Conservation (phyloP, 2,888 invertebrate genomes). For the Magallana nippona region DNA sequence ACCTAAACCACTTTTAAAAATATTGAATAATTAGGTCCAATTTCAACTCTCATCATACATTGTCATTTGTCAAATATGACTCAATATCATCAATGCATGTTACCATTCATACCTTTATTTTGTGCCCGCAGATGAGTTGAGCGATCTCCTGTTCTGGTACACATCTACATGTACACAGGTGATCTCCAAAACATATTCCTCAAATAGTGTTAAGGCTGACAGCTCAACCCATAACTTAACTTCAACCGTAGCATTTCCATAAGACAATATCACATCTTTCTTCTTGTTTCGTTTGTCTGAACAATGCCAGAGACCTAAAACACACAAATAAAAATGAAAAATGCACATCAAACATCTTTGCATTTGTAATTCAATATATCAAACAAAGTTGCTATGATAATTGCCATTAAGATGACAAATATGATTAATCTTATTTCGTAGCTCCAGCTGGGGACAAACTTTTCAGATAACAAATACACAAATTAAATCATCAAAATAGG, state of each 20-base stretch:
- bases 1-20: too few relatives aligned
- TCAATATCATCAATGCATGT: background rate
- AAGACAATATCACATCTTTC: background rate
- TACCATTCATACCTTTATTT: background rate
- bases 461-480: too few relatives aligned
- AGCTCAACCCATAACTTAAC: background rate
- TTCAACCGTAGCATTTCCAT: background rate
- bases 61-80: too few relatives aligned
- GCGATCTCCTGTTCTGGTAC: background rate
- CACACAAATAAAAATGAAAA: background rate
- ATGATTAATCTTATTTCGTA: too few relatives aligned
- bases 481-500: too few relatives aligned
- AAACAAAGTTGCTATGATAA: too few relatives aligned
- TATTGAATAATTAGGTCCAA: too few relatives aligned
- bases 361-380: too few relatives aligned
- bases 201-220: background rate
- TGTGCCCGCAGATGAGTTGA: background rate
- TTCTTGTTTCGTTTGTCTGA: background rate
- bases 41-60: too few relatives aligned
- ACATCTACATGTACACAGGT: background rate
- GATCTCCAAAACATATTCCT: background rate
- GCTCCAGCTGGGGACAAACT: too few relatives aligned
- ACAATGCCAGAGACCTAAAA: background rate
- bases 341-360: background rate
- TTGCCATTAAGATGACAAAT: too few relatives aligned